These are phyloP conservation scores for Montipora capricornis DNA, from an alignment of 64 coral and sea anemone genomes.

Conservation along the genomic window DNA sequence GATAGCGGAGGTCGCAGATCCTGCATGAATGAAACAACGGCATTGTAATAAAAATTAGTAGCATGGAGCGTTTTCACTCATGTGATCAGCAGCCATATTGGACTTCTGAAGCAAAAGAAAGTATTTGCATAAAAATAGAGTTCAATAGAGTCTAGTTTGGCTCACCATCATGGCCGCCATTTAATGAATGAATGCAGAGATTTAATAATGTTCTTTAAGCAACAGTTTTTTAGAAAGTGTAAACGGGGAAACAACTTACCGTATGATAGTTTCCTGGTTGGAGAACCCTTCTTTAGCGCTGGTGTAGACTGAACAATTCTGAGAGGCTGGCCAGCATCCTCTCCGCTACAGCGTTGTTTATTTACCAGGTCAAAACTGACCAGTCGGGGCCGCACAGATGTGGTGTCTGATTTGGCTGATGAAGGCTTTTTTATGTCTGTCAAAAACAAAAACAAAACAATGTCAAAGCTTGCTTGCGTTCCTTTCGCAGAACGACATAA, in stretches of 20 bases:
- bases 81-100: too few relatives aligned
- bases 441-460: background rate
- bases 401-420: slow-evolving; percentile 63
- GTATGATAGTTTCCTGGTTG: background rate
- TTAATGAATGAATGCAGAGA: too few relatives aligned
- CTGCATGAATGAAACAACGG: background rate
- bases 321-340: background rate
- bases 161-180: too few relatives aligned
- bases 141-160: too few relatives aligned
- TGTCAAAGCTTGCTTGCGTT: background rate
- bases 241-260: background rate
- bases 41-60: too few relatives aligned
- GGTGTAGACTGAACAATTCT: slow-evolving; percentile 23
- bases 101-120: too few relatives aligned
- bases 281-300: slow-evolving; percentile 14
- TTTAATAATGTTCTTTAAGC: too few relatives aligned
- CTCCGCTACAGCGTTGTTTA: background rate
- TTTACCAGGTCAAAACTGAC: background rate
- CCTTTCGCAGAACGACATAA: background rate
- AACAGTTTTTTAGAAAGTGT: too few relatives aligned
- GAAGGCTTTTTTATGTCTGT: slow-evolving; percentile 16
- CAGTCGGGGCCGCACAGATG: background rate
- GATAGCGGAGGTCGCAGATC: slow-evolving; percentile 10
- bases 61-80: too few relatives aligned
- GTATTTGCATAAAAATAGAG: too few relatives aligned